Conservation (phyloP, 2,113 vertebrate genomes). For the Nothocercus julius region DNA sequence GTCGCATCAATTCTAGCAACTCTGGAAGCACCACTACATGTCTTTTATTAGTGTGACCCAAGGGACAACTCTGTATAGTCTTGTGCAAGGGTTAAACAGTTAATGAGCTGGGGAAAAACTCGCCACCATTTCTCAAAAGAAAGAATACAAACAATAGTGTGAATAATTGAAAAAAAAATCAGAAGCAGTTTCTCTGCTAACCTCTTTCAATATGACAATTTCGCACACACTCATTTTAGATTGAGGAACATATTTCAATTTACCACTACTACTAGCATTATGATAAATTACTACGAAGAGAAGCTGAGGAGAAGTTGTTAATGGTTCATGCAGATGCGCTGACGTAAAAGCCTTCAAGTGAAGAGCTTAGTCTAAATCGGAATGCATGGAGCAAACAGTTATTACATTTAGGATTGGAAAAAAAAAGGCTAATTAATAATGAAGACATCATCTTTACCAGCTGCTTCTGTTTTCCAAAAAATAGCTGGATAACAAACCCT, state of each 20-base stretch:
- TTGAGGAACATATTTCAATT: not conserved
- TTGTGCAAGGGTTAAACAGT: accelerated
- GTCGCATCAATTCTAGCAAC: not conserved
- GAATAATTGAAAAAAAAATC: not conserved
- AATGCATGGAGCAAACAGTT: not conserved
- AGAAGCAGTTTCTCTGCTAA: not conserved
- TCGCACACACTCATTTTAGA: not conserved
- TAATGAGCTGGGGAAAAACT: not conserved
- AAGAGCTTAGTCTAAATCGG: not conserved
- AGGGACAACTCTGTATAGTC: not conserved
- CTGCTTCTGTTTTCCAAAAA: not conserved
- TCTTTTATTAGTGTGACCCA: not conserved
- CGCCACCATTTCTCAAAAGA: not conserved
- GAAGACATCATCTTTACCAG: not conserved
- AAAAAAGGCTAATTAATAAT: not conserved
- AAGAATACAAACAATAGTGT: not conserved
- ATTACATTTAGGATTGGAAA: not conserved
- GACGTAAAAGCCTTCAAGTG: not conserved
- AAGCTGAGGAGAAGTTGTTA: not conserved
- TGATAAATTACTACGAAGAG: not conserved
- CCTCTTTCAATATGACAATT: not conserved
- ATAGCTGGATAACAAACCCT: not conserved
- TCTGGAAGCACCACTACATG: not conserved
- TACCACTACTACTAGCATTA: not conserved
- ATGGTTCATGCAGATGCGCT: not conserved